phyloP scores from a whole-genome alignment of 2,797 vertebrate genomes.

The Lerista edwardsae region DNA sequence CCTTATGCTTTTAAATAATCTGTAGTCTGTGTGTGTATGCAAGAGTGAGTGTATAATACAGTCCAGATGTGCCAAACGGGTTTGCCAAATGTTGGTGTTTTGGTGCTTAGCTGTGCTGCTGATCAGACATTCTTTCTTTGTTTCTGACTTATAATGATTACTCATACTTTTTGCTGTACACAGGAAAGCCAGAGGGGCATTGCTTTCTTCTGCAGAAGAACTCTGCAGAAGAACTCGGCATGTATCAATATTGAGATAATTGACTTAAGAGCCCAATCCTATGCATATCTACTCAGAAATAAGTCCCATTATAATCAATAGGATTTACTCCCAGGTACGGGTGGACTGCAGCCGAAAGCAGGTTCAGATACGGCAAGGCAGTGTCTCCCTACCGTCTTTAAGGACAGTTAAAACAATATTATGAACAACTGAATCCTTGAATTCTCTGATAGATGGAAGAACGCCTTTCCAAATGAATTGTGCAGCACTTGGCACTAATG shows the following conservation, averaged over 20 bases:
- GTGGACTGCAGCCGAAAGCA: too few species aligned
- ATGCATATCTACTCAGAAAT: too few species aligned
- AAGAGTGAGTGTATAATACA: conserved; percentile 53
- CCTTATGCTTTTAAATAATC: conserved; percentile 45
- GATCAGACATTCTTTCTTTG: conserved; percentile 74
- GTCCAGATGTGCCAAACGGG: conserved; percentile 61
- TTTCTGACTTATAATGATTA: conserved; percentile 68
- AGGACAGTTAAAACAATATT: not conserved
- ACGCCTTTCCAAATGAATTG: not conserved
- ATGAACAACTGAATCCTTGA: not conserved
- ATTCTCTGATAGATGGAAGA: not conserved
- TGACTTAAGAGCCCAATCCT: too few species aligned
- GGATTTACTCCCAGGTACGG: too few species aligned
- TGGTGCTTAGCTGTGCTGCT: conserved; percentile 71
- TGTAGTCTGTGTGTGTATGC: conserved; percentile 15
- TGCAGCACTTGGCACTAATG: not conserved
- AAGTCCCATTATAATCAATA: too few species aligned
- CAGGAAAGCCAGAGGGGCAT: conserved; percentile 40
- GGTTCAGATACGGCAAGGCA: not conserved
- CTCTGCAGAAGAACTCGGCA: conserved; percentile 27
- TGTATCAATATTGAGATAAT: too few species aligned
- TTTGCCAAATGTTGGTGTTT: conserved; percentile 76
- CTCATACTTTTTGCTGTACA: conserved; percentile 52
- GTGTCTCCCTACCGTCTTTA: not conserved
- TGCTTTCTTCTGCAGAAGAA: conserved; percentile 28